phyloP scores from a whole-genome alignment of 92 coral and sea anemone species.

The Porites evermanni region DNA sequence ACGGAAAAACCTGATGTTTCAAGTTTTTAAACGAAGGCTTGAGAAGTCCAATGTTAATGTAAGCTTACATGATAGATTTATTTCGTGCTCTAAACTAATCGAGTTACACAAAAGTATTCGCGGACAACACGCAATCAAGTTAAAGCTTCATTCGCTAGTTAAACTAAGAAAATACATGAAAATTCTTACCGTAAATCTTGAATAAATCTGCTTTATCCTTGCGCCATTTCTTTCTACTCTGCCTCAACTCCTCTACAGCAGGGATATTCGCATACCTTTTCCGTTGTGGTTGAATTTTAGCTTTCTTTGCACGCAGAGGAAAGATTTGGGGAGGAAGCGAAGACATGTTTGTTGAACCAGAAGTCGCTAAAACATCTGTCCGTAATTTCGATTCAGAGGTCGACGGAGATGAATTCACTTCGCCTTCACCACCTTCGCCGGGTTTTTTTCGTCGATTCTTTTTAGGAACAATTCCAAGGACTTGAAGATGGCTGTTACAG shows the following conservation, averaged over 20 bases:
- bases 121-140: slow-evolving; percentile 30
- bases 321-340: slow-evolving; percentile 72
- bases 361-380: slow-evolving; percentile 87
- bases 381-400: slow-evolving; percentile 58
- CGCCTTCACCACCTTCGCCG: slow-evolving; percentile 75
- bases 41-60: slow-evolving; percentile 14
- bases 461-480: slow-evolving; percentile 96
- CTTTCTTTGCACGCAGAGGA: slow-evolving; percentile 77
- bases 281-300: slow-evolving; percentile 59
- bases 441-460: slow-evolving; percentile 94
- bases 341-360: slow-evolving; percentile 77
- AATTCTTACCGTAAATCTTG: slow-evolving; percentile 81
- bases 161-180: not conserved
- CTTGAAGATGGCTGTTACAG: slow-evolving; percentile 99
- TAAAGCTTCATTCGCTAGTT: not conserved
- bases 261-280: slow-evolving; percentile 64
- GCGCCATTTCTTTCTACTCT: slow-evolving; percentile 66
- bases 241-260: slow-evolving; percentile 75
- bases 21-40: not conserved
- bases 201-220: slow-evolving; percentile 81
- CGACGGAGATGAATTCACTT: slow-evolving; percentile 60
- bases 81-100: slow-evolving; percentile 19
- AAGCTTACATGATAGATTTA: slow-evolving; percentile 27
- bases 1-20: slow-evolving; percentile 5
- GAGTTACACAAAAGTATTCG: slow-evolving; percentile 12